Evolutionary conservation across 2,888 invertebrate species (phyloP).

Genomic region (Pachydiplax longipennis): DNA sequence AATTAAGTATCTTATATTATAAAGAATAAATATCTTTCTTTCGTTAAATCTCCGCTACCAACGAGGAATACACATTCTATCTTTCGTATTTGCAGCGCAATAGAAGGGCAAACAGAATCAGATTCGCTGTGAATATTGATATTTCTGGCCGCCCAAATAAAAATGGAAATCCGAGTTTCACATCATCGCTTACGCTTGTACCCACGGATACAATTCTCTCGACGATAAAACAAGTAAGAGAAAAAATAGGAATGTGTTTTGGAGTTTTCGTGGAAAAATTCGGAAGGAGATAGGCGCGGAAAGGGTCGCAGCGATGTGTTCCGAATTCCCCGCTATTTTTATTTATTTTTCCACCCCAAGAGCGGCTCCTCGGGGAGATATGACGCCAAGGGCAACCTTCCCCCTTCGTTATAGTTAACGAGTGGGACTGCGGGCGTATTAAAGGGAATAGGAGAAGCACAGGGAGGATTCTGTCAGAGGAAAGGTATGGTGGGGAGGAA

Average conservation of each 20-base stretch:
- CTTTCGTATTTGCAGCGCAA: no score
- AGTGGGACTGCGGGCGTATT: conserved; percentile 31
- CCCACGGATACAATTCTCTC: neutral
- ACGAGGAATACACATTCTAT: no score
- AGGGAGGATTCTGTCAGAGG: neutral
- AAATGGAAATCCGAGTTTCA: neutral
- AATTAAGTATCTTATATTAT: no score
- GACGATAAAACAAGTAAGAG: neutral
- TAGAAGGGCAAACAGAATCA: no score
- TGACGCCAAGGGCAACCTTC: conserved; percentile 1
- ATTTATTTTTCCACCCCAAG: neutral
- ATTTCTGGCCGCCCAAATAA: neutral
- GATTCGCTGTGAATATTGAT: no score
- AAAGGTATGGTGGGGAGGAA: neutral
- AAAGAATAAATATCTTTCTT: no score
- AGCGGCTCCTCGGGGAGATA: neutral
- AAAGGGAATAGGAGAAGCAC: neutral
- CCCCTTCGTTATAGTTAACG: conserved; percentile 43
- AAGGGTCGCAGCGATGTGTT: neutral
- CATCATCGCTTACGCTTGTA: neutral
- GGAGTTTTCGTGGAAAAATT: neutral
- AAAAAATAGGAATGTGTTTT: neutral
- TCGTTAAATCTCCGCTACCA: no score
- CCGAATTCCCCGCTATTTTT: neutral
- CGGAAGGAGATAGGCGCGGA: neutral